These are phyloP conservation scores for Limenitis camilla DNA, from an alignment of 2,888 invertebrate genomes.

Conservation along the genomic window DNA sequence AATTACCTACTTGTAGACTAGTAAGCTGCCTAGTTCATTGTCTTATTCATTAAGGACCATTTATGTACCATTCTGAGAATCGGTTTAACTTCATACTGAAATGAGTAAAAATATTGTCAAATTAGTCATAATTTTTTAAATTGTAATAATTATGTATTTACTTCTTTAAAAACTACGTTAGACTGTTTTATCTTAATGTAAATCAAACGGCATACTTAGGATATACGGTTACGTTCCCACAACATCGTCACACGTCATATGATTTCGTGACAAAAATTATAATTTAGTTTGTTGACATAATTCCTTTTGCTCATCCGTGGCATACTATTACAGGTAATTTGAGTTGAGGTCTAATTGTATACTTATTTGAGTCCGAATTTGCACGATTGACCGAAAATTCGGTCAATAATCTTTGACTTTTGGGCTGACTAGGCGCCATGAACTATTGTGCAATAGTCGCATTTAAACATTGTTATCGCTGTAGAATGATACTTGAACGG, in stretches of 20 bases:
- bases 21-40: no score
- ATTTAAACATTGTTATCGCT: neutral
- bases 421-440: neutral
- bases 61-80: neutral
- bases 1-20: neutral
- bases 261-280: constrained; percentile 28
- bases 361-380: neutral
- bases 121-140: neutral
- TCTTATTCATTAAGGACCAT: no score
- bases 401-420: neutral
- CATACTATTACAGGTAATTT: neutral
- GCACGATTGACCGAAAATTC: constrained; percentile 1
- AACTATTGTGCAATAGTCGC: neutral
- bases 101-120: no score
- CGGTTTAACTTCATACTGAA: neutral
- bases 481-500: neutral
- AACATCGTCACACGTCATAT: constrained; percentile 22
- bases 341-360: no score
- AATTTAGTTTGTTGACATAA: constrained; percentile 17
- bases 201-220: constrained; percentile 24
- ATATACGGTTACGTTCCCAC: constrained; percentile 25
- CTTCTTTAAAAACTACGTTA: constrained; percentile 11
- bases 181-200: constrained; percentile 26
- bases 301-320: neutral
- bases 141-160: constrained; percentile 14